A percentile compares a stretch with the other conserved stretches of the same genome.
These are phyloP conservation scores for Eriocheir sinensis DNA, from an alignment of 1,140 invertebrate genomes.

Conservation along the genomic window DNA sequence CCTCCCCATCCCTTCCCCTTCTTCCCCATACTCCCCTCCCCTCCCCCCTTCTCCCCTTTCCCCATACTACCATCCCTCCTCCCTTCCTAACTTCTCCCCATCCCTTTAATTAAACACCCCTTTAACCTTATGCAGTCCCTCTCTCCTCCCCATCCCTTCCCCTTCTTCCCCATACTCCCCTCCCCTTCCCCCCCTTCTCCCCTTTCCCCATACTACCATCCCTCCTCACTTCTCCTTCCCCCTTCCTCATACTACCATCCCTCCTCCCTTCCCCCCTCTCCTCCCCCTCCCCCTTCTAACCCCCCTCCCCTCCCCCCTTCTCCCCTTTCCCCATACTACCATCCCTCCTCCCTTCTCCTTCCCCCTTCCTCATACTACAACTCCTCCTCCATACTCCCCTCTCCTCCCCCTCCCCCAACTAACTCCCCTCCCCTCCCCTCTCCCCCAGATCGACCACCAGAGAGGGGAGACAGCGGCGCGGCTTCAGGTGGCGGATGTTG, in stretches of 20 bases:
- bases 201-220: not conserved
- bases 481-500: not conserved
- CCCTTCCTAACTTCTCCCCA: not conserved
- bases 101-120: not conserved
- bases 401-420: not conserved
- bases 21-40: not conserved
- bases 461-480: conserved; percentile 8
- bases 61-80: not conserved
- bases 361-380: not conserved
- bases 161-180: not conserved
- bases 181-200: not conserved
- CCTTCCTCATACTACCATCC: not conserved
- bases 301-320: no score
- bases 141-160: not conserved
- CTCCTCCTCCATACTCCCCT: not conserved
- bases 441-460: conserved; percentile 37
- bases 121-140: no score
- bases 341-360: not conserved
- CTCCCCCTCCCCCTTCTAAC: not conserved
- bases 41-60: not conserved
- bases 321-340: not conserved
- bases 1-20: not conserved
- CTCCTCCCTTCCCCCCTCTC: not conserved
- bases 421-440: not conserved
- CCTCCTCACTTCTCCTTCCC: not conserved